Conservation (phyloP, 2,113 vertebrate genomes). For the Percopsis transmontana region DNA sequence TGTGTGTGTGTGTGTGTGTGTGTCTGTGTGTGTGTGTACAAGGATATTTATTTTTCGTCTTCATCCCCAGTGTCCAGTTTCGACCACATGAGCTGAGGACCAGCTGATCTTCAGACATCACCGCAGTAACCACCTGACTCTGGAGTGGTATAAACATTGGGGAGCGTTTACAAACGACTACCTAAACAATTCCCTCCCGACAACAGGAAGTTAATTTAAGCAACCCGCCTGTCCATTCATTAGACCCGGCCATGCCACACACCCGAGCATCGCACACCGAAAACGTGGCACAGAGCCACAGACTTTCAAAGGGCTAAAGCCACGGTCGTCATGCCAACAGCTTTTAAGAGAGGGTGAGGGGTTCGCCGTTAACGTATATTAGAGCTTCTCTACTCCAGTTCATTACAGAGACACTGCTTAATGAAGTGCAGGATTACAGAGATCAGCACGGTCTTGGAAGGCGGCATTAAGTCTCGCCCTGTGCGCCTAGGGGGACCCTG, state of each 20-base stretch:
- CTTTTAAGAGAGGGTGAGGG: no score
- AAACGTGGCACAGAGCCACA: slow-evolving; percentile 28
- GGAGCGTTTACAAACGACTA: slow-evolving; percentile 58
- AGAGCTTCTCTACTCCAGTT: no score
- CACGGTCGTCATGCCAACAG: no score
- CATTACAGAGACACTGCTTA: slow-evolving; percentile 65
- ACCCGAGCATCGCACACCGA: slow-evolving; percentile 11
- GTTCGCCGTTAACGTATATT: no score
- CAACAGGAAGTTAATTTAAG: slow-evolving; percentile 60
- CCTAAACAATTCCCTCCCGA: slow-evolving; percentile 45
- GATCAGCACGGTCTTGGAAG: slow-evolving; percentile 70
- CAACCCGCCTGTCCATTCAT: slow-evolving; percentile 46
- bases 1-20: slow-evolving; percentile 22
- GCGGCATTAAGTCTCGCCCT: slow-evolving; percentile 68
- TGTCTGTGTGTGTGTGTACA: slow-evolving; percentile 12
- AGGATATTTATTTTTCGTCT: not conserved
- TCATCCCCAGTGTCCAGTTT: no score
- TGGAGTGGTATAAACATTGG: slow-evolving; percentile 34
- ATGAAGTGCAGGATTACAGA: slow-evolving; percentile 76
- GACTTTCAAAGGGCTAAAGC: no score
- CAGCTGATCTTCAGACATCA: no score
- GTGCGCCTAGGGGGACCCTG: slow-evolving; percentile 53
- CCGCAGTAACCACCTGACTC: no score
- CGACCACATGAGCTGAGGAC: no score
- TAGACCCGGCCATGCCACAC: slow-evolving; percentile 45